Evolutionary conservation across 2,888 invertebrate genomes (phyloP).

Genomic region (Nowickia ferox): DNA sequence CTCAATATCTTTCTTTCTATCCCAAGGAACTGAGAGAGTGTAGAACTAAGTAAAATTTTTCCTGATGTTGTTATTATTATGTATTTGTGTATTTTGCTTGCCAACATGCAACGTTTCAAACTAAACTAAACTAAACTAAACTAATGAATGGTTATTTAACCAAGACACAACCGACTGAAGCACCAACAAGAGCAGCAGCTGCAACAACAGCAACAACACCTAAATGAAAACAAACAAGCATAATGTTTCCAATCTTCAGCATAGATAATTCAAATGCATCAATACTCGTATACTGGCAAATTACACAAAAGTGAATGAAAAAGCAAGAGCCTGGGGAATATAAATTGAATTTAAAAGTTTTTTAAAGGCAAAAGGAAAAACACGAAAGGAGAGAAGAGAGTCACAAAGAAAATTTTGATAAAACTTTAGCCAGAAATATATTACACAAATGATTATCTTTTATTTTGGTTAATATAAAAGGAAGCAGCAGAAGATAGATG

Average conservation of each 20-base stretch:
- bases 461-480: not conserved
- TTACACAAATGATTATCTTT: not conserved
- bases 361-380: constrained; percentile 1
- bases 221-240: constrained; percentile 4
- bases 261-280: constrained; percentile 45
- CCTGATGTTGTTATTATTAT: constrained; percentile 17
- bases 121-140: constrained; percentile 51
- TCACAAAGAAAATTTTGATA: not conserved
- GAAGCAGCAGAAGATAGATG: not conserved
- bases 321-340: constrained; percentile 12
- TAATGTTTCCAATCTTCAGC: constrained; percentile 11
- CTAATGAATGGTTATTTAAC: constrained; percentile 57
- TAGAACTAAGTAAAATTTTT: constrained; percentile 26
- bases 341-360: constrained; percentile 22
- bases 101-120: constrained; percentile 23
- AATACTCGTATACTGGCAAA: constrained; percentile 30
- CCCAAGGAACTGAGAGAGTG: not conserved
- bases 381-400: not conserved
- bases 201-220: constrained; percentile 7
- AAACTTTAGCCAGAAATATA: not conserved
- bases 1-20: constrained; percentile 55
- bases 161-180: constrained; percentile 33
- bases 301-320: constrained; percentile 10
- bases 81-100: constrained; percentile 17
- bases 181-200: constrained; percentile 14